Base-by-base conservation (phyloP, 2,797 vertebrate species). In the Mus minutoides region DNA sequence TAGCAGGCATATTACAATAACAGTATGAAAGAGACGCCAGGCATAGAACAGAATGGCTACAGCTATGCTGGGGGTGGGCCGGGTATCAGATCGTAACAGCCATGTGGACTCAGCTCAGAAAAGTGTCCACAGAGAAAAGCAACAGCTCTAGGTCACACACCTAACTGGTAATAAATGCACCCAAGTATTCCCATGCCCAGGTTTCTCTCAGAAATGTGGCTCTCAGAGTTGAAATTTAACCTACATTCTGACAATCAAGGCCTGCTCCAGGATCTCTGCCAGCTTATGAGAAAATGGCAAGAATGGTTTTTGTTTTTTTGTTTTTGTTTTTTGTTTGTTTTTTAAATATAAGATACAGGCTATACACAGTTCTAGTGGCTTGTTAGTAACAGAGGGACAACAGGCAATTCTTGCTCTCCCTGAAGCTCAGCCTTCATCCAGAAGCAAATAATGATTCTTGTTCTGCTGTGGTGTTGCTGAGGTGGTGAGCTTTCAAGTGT, bases 121-220 rank as follows among this genome's bases (percentile, higher is more conserved):
- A 19, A 76, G 12, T 3, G 11, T 34, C 56, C 34, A 37, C 40
- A 14, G 37, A 22, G 85, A 37, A 58, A 64, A 79, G 85, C 90
- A 46, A 0, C 21, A 58, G 69, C 9, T 60, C 3, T 31, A 34
- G 21, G 69, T 95, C 12, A 3, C 7, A 29, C 3, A 16, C 7
- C 17, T 34, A 10, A 37, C 31, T 0, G 0, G 40, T 37, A 79
- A 84, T 40, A n/a, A 88, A 88, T 0, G 3, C 49, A 49, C 22
- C 22, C 12, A 37, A n/a, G 21, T 46, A 29, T 80, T 56, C 56
- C 54, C 88, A 83, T 56, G 2, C 12, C 4, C n/a, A 54, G 58
- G 31, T 91, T 89, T 95, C 69, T 87, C 34, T 56, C 60, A 34
- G 75, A 95, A 75, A 90, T 7, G 40, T 34, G 92, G 26, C 2